Evolutionary conservation across 2,797 vertebrate genomes (phyloP), one percentile per base, ranked within the genome.

Genomic region (Sebastiscus tertius): DNA sequence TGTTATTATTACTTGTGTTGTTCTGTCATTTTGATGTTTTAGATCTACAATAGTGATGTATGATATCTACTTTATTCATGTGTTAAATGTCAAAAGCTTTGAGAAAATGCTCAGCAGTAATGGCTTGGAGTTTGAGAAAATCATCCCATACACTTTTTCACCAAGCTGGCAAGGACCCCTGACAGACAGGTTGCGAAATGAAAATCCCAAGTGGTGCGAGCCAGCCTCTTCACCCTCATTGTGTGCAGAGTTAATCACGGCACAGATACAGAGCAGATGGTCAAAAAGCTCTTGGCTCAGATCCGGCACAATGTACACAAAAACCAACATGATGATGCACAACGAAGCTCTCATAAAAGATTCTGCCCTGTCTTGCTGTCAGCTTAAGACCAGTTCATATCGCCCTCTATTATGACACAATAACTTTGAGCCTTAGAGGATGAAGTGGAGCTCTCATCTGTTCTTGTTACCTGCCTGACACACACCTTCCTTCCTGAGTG

Each of bases 401-500:
- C 27, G 72, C 59, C 71, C 72, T 82, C 63, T 68, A 3, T 84
- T n/a, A 85, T 65, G 64, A 84, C 55, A 63, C 81, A 72, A 81
- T 83, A 84, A 86, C 61, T 80, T 46, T 62, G 46, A 75, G 65
- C 79, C 84, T 77, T 69, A 52, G 72, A 74, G 54, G 70, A 68
- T 79, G 22, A 87, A 49, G 64, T n/a, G 16, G 18, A 75, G 75
- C 74, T 63, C 71, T 87, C 80, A 87, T 92, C 68, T 75, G 71
- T 87, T 85, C 82, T 83, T 20, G 66, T 91, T 90, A 84, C 69
- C 68, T 75, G 61, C 16, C 75, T 80, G 83, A 69, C 86, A 85
- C 78, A 33, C 65, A 83, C 81, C 69, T 87, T 77, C 56, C 68
- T 36, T 55, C 46, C 66, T 27, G 62, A 81, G 72, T 14, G 78